Conservation (phyloP, 2,797 vertebrate species). For the Acanthurus tractus region DNA sequence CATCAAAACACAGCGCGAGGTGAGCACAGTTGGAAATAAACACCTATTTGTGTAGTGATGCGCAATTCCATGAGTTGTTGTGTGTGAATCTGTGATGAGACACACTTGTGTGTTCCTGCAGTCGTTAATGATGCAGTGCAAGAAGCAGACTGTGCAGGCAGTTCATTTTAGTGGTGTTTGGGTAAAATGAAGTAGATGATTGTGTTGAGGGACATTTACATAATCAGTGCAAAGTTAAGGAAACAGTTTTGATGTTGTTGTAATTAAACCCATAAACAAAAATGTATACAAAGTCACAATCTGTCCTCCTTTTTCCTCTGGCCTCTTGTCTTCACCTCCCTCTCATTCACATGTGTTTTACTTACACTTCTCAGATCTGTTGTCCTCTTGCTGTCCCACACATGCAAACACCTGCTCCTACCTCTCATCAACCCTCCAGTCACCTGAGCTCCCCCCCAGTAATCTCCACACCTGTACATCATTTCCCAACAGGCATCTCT, state of each 20-base stretch:
- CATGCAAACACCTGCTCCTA: too few species aligned
- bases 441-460: too few species aligned
- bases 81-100: constrained; percentile 31
- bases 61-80: constrained; percentile 45
- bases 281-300: too few species aligned
- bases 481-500: too few species aligned
- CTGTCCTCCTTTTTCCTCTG: too few species aligned
- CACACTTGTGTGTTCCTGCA: not conserved
- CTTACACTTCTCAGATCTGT: too few species aligned
- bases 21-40: constrained; percentile 40
- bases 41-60: constrained; percentile 35
- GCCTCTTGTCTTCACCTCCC: too few species aligned
- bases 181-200: not conserved
- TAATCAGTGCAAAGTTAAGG: constrained; percentile 5
- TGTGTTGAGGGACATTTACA: constrained; percentile 5
- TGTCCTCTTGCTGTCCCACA: too few species aligned
- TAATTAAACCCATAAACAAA: too few species aligned
- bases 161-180: not conserved
- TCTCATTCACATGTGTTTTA: too few species aligned
- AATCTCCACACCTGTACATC: too few species aligned
- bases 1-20: constrained; percentile 9
- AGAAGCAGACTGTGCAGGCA: not conserved
- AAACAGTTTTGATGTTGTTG: not conserved
- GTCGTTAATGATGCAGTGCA: constrained; percentile 16
- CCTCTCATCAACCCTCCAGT: too few species aligned